phyloP scores from a whole-genome alignment of 2,888 invertebrate genomes.

The Cataglyphis altisquamis region DNA sequence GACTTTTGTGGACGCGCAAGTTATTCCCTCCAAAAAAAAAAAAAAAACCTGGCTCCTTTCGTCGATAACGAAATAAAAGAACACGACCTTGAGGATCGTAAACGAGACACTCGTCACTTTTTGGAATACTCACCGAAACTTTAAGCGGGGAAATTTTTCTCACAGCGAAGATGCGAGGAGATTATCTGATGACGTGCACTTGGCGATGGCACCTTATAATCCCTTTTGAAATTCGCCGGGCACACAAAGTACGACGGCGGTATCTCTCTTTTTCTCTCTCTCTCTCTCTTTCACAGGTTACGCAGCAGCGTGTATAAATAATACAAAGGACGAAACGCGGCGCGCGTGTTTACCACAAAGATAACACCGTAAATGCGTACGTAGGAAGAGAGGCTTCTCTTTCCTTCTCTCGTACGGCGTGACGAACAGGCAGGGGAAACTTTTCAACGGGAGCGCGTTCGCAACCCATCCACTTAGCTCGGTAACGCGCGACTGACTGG shows the following conservation, averaged over 20 bases:
- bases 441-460: constrained; percentile 78
- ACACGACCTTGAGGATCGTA: not conserved
- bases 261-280: too few relatives aligned
- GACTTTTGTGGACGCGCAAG: constrained; percentile 29
- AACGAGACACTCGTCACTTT: constrained; percentile 16
- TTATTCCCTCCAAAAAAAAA: not conserved
- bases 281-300: constrained; percentile 15
- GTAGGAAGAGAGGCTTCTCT: constrained; percentile 16
- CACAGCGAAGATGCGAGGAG: not conserved
- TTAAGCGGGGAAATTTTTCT: not conserved
- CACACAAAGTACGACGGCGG: constrained; percentile 29
- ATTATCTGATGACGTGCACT: constrained; percentile 25
- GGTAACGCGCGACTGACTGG: constrained; percentile 85
- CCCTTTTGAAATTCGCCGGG: constrained; percentile 11
- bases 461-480: constrained; percentile 82
- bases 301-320: constrained; percentile 6
- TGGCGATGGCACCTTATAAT: constrained; percentile 33
- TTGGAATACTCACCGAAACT: constrained; percentile 27
- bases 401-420: constrained; percentile 26
- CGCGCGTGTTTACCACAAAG: constrained; percentile 32
- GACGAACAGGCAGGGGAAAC: constrained; percentile 40
- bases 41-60: not conserved
- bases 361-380: constrained; percentile 47
- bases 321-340: not conserved
- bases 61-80: not conserved